A percentile compares a stretch with the other conserved stretches of the same genome.
These are phyloP conservation scores for Vireo altiloquus DNA, from an alignment of 2,113 vertebrate species.

Conservation along the genomic window DNA sequence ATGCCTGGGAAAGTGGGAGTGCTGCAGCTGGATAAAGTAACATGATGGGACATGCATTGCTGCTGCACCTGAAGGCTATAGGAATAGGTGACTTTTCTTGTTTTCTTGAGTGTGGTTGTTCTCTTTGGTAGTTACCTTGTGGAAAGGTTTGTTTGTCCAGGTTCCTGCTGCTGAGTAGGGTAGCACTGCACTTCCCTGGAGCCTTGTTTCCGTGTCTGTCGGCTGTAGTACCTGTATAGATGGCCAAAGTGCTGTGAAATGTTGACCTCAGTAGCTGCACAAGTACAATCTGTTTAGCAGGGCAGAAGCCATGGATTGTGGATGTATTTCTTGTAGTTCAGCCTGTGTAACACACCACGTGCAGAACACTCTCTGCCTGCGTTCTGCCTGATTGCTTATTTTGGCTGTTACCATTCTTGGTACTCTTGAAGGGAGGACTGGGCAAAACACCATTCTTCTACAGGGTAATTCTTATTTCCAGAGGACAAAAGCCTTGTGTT, in stretches of 20 bases:
- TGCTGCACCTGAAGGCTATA: slow-evolving; percentile 66
- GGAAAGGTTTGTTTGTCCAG: slow-evolving; percentile 50
- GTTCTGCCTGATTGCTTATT: not conserved
- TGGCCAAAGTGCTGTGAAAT: not conserved
- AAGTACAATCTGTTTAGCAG: not conserved
- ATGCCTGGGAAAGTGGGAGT: slow-evolving; percentile 63
- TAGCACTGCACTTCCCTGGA: not conserved
- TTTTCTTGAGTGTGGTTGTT: slow-evolving; percentile 65
- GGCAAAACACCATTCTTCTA: not conserved
- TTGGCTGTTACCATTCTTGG: not conserved
- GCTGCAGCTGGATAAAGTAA: slow-evolving; percentile 67
- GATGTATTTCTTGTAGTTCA: not conserved
- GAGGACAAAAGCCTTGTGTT: not conserved
- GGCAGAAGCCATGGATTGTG: not conserved
- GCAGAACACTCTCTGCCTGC: not conserved
- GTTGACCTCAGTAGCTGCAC: not conserved
- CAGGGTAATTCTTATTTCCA: not conserved
- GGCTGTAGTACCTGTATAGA: slow-evolving; percentile 14
- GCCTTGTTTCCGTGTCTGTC: slow-evolving; percentile 18
- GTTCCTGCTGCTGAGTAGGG: slow-evolving; percentile 19
- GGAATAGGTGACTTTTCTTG: slow-evolving; percentile 63
- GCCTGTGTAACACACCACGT: not conserved
- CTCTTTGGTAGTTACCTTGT: slow-evolving; percentile 33
- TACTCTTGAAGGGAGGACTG: not conserved
- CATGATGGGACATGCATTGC: slow-evolving; percentile 60